Evolutionary conservation across 2,888 invertebrate genomes (phyloP), one percentile per base, ranked within the genome.

Genomic region (Acholoe squamosa): DNA sequence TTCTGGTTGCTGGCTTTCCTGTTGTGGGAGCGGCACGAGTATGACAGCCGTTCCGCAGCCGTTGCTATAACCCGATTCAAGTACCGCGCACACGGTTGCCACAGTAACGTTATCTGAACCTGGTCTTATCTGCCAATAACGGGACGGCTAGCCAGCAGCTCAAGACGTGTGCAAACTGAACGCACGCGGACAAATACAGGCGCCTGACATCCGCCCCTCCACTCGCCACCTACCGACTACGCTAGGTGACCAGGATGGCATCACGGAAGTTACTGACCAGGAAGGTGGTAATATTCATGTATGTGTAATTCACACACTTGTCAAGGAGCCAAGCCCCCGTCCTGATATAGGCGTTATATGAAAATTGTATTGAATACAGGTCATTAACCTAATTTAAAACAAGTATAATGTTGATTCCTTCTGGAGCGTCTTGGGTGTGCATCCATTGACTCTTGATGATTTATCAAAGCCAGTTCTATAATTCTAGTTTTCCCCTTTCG

Each of bases 61-160:
- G 54, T 56, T 54, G 52, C 86, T 54, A 54, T 52, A 86, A 54
- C 86, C 14, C 31, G 80, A 0, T 22, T 0, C 5, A 10, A 54
- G 28, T 54, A 54, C 31, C 86, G 25, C 28, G n/a, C 54, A 16
- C 16, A 10, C 28, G 56, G 86, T 86, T 86, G 31, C 86, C 86
- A 52, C 16, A 56, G 56, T 31, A 86, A 86, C 86, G 28, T 86
- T 86, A 86, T 86, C 84, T 51, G 52, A 52, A 25, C 1, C 54
- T 14, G 54, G 54, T 31, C 86, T 86, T 86, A 86, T 86, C 86
- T 14, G 56, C 86, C 86, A 86, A 86, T 86, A 86, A 86, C 54
- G 25, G 56, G 3, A 28, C 84, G 33, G 84, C 22, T 12, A 22
- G 54, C 1, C 86, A n/a, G 31, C 5, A 19, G 14, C 86, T 86